These are phyloP conservation scores for Coenonympha glycerion DNA, from an alignment of 2,888 invertebrate genomes.

Conservation along the genomic window DNA sequence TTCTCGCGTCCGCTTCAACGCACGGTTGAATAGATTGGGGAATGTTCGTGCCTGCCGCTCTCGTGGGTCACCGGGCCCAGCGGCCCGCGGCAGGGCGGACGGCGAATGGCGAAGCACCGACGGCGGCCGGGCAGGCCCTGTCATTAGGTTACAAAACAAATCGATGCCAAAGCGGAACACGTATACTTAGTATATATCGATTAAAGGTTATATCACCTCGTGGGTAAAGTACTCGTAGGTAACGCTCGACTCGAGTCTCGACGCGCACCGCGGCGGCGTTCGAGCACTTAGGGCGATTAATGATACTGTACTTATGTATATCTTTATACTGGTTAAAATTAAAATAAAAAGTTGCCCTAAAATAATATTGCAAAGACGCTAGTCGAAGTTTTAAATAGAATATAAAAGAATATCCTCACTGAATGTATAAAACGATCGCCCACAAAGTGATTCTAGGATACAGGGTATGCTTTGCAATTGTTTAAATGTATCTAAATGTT, in stretches of 20 bases:
- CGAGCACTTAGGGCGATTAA: conserved; percentile 51
- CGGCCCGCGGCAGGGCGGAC: too few species aligned
- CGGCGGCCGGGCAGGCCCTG: conserved; percentile 32
- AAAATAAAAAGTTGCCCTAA: conserved; percentile 58
- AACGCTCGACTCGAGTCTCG: conserved; percentile 47
- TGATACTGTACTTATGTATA: conserved; percentile 49
- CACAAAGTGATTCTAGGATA: conserved; percentile 90
- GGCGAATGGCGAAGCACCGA: conserved; percentile 25
- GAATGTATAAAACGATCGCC: conserved; percentile 75
- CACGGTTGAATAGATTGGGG: too few species aligned
- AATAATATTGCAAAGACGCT: conserved; percentile 63
- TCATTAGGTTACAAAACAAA: conserved; percentile 61
- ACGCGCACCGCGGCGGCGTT: conserved; percentile 36
- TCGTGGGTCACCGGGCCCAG: too few species aligned
- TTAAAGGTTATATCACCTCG: conserved; percentile 65
- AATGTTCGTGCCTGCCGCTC: conserved; percentile 5
- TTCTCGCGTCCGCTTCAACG: too few species aligned
- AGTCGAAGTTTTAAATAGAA: conserved; percentile 57
- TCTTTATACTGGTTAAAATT: conserved; percentile 66
- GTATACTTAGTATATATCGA: conserved; percentile 69
- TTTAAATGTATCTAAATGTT: conserved; percentile 82
- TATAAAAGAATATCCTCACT: conserved; percentile 59
- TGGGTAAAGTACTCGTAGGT: conserved; percentile 63
- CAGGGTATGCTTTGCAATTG: conserved; percentile 96
- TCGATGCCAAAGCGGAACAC: conserved; percentile 72